Conservation (phyloP, 2,113 vertebrate genomes). For the Marmota flaviventris region DNA sequence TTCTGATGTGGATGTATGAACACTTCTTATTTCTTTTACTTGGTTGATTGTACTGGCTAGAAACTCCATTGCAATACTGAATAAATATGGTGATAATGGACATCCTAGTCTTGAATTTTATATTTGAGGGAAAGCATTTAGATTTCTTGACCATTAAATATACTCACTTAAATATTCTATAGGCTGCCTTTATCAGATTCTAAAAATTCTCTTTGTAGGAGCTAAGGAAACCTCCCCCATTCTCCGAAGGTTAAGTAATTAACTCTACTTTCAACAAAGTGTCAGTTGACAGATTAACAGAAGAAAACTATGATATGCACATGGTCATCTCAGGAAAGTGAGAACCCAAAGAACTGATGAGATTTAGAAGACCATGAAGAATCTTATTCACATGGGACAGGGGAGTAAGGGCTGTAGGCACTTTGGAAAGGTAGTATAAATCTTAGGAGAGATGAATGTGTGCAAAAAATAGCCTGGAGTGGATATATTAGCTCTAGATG, state of each 20-base stretch:
- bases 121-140: neutral
- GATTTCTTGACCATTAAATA: neutral
- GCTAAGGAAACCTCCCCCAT: neutral
- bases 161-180: neutral
- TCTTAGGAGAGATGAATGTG: neutral
- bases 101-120: neutral
- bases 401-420: neutral
- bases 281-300: neutral
- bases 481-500: neutral
- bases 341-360: neutral
- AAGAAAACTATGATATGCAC: neutral
- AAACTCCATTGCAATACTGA: neutral
- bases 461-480: neutral
- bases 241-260: neutral
- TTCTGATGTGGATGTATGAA: neutral
- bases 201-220: neutral
- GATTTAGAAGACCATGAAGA: neutral
- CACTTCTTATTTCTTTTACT: neutral
- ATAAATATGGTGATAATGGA: neutral
- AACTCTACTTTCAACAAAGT: neutral
- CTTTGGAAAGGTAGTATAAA: neutral
- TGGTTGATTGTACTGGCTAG: neutral
- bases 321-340: too few relatives aligned
- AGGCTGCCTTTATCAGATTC: neutral
- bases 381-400: neutral